A percentile compares a stretch with the other conserved stretches of the same genome.
phyloP scores from a whole-genome alignment of 2,888 invertebrate species.

The Athrips mouffetella region DNA sequence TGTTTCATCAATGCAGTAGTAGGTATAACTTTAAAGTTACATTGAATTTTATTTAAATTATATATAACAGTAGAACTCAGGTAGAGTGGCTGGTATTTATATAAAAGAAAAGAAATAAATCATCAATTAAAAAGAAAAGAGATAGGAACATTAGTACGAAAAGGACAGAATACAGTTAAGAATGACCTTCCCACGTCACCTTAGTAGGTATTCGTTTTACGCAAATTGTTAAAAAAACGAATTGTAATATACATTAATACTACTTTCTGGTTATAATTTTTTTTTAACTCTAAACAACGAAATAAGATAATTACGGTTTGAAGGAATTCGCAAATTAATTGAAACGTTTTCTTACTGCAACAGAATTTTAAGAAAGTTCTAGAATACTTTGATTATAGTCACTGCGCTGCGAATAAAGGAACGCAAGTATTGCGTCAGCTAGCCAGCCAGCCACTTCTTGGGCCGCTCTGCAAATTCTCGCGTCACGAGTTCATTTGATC shows the following conservation, averaged over 20 bases:
- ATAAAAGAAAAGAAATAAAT: too few relatives aligned
- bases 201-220: not conserved
- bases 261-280: too few relatives aligned
- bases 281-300: too few relatives aligned
- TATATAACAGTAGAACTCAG: too few relatives aligned
- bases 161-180: not conserved
- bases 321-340: not conserved
- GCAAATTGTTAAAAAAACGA: not conserved
- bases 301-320: not conserved
- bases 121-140: too few relatives aligned
- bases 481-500: not conserved
- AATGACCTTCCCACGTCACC: constrained; percentile 1
- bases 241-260: too few relatives aligned
- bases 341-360: not conserved
- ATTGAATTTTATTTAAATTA: too few relatives aligned
- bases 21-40: too few relatives aligned
- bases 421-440: constrained; percentile 35
- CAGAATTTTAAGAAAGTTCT: not conserved
- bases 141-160: not conserved
- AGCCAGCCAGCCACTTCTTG: not conserved
- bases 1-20: too few relatives aligned
- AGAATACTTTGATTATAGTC: not conserved
- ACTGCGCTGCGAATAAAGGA: constrained; percentile 27
- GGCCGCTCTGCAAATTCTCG: not conserved
- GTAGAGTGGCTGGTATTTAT: too few relatives aligned